Conservation (phyloP, 2,113 vertebrate genomes). For the Corythoichthys intestinalis region DNA sequence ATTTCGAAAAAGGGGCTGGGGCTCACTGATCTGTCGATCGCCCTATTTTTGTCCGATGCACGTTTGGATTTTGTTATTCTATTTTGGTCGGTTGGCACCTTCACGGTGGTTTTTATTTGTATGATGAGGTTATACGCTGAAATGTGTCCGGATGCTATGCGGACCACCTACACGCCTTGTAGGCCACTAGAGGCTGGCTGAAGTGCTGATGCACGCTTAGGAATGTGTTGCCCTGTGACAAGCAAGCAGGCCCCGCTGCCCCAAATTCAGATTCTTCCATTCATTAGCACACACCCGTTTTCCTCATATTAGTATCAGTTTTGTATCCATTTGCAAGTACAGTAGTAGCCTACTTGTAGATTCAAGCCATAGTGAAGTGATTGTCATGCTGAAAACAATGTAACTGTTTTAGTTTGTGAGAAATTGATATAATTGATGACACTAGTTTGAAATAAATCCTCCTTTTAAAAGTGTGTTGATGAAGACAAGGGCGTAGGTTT, state of each 20-base stretch:
- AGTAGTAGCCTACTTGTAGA: background rate
- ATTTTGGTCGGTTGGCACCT: background rate
- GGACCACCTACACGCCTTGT: constrained; percentile 47
- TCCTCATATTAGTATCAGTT: background rate
- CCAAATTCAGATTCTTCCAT: constrained; percentile 5
- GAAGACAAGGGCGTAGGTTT: too few species aligned
- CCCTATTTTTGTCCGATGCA: constrained; percentile 3
- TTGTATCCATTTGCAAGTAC: background rate
- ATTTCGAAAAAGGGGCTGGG: constrained; percentile 58
- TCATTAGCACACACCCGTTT: background rate
- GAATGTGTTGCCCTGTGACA: constrained; percentile 50
- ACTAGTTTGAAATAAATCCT: too few species aligned
- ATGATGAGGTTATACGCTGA: background rate
- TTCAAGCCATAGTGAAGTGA: too few species aligned
- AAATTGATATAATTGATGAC: too few species aligned
- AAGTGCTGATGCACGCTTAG: constrained; percentile 65
- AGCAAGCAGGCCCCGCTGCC: constrained; percentile 50
- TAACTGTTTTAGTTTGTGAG: too few species aligned
- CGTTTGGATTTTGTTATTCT: background rate
- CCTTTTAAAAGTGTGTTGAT: too few species aligned
- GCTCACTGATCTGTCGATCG: constrained; percentile 31
- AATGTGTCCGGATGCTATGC: constrained; percentile 28
- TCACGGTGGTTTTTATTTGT: background rate
- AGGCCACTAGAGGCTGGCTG: constrained; percentile 59
- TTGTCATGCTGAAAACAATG: too few species aligned